These are phyloP conservation scores for Deilephila porcellus DNA, from an alignment of 2,888 invertebrate species.

Conservation along the genomic window DNA sequence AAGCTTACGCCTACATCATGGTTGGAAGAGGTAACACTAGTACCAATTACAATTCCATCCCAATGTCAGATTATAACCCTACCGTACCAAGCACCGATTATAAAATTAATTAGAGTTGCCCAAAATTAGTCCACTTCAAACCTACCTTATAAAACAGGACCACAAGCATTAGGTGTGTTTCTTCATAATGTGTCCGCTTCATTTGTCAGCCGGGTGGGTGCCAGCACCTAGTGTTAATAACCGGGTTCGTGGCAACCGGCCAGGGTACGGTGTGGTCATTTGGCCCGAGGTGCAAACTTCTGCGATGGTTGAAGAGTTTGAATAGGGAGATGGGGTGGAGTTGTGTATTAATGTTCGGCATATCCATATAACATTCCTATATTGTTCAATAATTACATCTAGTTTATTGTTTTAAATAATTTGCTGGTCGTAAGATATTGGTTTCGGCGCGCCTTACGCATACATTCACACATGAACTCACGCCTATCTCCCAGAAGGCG, in stretches of 20 bases:
- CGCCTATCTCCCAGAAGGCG: too few species aligned
- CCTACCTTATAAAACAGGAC: not conserved
- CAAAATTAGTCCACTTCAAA: not conserved
- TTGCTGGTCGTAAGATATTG: too few species aligned
- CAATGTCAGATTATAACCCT: too few species aligned
- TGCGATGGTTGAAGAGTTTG: not conserved
- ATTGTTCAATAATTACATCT: too few species aligned
- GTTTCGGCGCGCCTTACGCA: too few species aligned
- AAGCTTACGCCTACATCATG: too few species aligned
- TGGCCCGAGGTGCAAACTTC: conserved; percentile 16
- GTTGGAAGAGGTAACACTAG: too few species aligned
- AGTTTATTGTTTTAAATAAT: too few species aligned
- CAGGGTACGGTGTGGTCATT: conserved; percentile 57
- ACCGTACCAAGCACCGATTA: too few species aligned
- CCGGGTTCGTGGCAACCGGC: conserved; percentile 72
- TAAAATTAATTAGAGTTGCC: not conserved
- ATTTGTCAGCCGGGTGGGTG: conserved; percentile 76
- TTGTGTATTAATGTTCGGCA: not conserved
- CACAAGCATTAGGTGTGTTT: conserved; percentile 44
- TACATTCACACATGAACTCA: too few species aligned
- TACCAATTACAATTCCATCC: too few species aligned
- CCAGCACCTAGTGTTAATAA: conserved; percentile 76
- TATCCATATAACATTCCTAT: too few species aligned
- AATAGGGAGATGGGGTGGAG: not conserved
- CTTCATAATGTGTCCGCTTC: conserved; percentile 76